A percentile compares a stretch with the other conserved stretches of the same genome.
Conservation (phyloP, 2,797 vertebrate genomes). For the Malurus splendens region DNA sequence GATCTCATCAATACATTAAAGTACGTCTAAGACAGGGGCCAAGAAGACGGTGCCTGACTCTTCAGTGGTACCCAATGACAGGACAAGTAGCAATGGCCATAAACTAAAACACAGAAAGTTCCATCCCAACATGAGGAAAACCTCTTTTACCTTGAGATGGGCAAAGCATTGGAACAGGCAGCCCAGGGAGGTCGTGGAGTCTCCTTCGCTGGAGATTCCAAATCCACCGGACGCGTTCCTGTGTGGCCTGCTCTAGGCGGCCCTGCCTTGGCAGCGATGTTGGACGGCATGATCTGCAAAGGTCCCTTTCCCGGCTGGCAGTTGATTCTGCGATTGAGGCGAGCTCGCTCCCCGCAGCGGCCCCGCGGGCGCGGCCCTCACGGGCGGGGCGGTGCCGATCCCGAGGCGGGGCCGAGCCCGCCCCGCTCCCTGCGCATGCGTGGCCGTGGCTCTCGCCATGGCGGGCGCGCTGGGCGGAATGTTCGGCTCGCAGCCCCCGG, state of each 20-base stretch:
- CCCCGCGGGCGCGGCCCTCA: not conserved
- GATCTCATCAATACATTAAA: too few relatives aligned
- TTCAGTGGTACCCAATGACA: fast-evolving
- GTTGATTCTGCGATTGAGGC: too few relatives aligned
- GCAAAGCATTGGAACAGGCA: too few relatives aligned
- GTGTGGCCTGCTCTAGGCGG: too few relatives aligned
- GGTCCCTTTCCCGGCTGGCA: not conserved
- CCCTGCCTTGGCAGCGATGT: not conserved
- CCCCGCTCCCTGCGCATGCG: not conserved
- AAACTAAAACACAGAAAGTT: fast-evolving
- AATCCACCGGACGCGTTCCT: not conserved
- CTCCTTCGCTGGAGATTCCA: too few relatives aligned
- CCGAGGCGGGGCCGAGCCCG: not conserved
- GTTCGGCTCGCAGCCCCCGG: slow-evolving; percentile 80
- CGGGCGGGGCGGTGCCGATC: not conserved
- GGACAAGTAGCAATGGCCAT: fast-evolving
- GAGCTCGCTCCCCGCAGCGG: too few relatives aligned
- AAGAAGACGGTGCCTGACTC: not conserved
- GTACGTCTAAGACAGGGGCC: too few relatives aligned
- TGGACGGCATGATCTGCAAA: too few relatives aligned
- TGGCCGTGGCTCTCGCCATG: slow-evolving; percentile 59
- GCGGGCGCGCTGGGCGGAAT: slow-evolving; percentile 84
- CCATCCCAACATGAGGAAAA: not conserved
- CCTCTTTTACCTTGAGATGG: not conserved
- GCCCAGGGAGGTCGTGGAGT: not conserved